phyloP scores from a whole-genome alignment of 2,888 invertebrate species.

The Epirrhoe tristata region DNA sequence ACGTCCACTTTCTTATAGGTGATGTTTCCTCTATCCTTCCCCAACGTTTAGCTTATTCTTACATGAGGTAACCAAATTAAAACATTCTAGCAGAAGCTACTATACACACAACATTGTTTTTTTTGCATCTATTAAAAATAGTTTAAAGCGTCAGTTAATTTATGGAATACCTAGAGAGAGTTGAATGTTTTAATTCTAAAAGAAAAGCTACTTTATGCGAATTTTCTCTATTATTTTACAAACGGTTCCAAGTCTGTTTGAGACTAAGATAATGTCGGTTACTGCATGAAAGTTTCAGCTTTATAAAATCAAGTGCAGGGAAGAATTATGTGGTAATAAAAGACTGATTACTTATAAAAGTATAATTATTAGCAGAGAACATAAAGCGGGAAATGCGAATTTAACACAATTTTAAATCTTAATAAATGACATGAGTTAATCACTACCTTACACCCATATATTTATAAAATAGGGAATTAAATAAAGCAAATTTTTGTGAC shows the following conservation, averaged over 20 bases:
- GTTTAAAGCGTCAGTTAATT: too few relatives aligned
- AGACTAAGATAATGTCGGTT: too few relatives aligned
- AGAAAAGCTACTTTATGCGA: too few relatives aligned
- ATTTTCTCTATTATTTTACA: too few relatives aligned
- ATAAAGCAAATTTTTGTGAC: conserved; percentile 27
- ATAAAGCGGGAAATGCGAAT: conserved; percentile 24
- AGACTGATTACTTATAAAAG: conserved; percentile 62
- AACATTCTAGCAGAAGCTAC: background rate
- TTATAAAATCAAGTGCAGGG: conserved; percentile 56
- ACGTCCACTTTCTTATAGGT: conserved; percentile 81
- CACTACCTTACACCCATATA: conserved; percentile 6
- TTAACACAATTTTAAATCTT: conserved; percentile 19
- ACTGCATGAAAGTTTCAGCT: too few relatives aligned
- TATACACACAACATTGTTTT: background rate
- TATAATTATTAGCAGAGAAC: conserved; percentile 57
- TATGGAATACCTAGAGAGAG: too few relatives aligned
- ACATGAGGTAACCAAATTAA: conserved; percentile 26
- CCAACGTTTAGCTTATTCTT: conserved; percentile 49
- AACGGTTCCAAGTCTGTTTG: too few relatives aligned
- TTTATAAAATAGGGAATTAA: conserved; percentile 23
- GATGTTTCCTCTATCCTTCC: conserved; percentile 82
- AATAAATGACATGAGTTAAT: conserved; percentile 15
- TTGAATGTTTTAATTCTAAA: too few relatives aligned
- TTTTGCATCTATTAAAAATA: background rate
- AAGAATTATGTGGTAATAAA: conserved; percentile 71